phyloP scores from a whole-genome alignment of 2,888 invertebrate genomes.

The Yponomeuta evonymella region DNA sequence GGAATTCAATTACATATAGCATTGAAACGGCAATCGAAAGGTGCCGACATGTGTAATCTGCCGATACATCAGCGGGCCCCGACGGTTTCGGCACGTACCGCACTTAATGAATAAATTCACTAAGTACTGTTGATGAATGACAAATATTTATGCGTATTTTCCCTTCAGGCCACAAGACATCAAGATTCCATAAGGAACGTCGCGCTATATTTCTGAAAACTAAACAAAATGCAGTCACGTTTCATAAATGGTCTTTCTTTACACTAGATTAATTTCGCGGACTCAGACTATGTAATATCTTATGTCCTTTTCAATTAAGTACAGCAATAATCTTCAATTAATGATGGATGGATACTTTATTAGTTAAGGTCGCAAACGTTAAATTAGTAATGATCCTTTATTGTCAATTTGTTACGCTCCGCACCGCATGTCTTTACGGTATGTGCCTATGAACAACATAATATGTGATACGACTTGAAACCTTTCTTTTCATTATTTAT shows the following conservation, averaged over 20 bases:
- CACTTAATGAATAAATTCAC: conserved; percentile 44
- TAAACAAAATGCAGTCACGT: too few relatives aligned
- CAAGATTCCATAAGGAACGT: too few relatives aligned
- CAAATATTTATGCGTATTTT: conserved; percentile 28
- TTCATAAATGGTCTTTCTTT: too few relatives aligned
- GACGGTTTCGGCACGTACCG: conserved; percentile 33
- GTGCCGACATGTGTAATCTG: conserved; percentile 12
- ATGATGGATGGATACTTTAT: not conserved
- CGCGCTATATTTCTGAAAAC: too few relatives aligned
- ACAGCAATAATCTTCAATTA: not conserved
- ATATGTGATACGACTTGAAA: too few relatives aligned
- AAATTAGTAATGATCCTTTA: not conserved
- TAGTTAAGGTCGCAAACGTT: not conserved
- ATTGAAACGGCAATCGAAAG: not conserved
- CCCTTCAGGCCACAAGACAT: too few relatives aligned
- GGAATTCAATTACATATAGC: conserved; percentile 38
- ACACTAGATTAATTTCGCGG: not conserved
- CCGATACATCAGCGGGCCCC: conserved; percentile 5
- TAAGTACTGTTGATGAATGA: conserved; percentile 27
- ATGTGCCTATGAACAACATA: too few relatives aligned
- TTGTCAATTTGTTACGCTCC: not conserved
- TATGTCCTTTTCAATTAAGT: not conserved
- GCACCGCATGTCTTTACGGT: not conserved
- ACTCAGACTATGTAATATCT: not conserved
- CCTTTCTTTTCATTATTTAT: too few relatives aligned